Evolutionary conservation across 2,113 vertebrate genomes (phyloP), one percentile per base, ranked within the genome.

Genomic region (Pholis gunnellus): DNA sequence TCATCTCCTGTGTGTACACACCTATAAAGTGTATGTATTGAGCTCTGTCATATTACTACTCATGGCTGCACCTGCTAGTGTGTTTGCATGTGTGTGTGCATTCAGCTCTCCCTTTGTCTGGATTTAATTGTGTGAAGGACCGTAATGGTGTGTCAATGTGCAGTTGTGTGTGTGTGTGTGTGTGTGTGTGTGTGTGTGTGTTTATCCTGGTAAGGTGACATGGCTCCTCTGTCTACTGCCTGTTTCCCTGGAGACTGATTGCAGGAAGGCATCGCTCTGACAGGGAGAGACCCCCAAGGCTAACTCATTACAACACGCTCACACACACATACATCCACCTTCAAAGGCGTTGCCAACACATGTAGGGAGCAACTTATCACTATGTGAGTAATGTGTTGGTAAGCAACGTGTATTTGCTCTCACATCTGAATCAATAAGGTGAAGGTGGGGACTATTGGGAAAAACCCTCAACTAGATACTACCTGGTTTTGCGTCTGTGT

Each of bases 241-340:
- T 88, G 91, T 93, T 94, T 92, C 92, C 91, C 91, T 92, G 92
- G 93, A 94, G 93, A 95, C 93, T 93, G 90, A 93, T 94, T 92
- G 88, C 85, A 81, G 87, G 68, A 68, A 88, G 79, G 82, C 66
- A 75, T 76, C 22, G 36, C 66, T 79, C 68, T 88, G 91, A 88
- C 88, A 92, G 87, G 57, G 83, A 91, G 83, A 86, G 86, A 90
- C 85, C 85, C 89, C 87, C 78, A 82, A 83, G 91, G 86, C 90
- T 84, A 84, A 92, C 82, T 27, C 82, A 83, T 89, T 86, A 82
- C 82, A 60, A 75, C 77, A 76, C 72, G n/a, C 63, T 1, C 63
- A 72, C 61, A 65, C 69, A 66, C 59, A n/a, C 60, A 50, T 50
- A 57, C 52, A 67, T 34, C 65, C 72, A 76, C 67, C 64, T 67